Evolutionary conservation across 2,797 vertebrate species (phyloP).

Genomic region (Periophthalmus magnuspinnatus): DNA sequence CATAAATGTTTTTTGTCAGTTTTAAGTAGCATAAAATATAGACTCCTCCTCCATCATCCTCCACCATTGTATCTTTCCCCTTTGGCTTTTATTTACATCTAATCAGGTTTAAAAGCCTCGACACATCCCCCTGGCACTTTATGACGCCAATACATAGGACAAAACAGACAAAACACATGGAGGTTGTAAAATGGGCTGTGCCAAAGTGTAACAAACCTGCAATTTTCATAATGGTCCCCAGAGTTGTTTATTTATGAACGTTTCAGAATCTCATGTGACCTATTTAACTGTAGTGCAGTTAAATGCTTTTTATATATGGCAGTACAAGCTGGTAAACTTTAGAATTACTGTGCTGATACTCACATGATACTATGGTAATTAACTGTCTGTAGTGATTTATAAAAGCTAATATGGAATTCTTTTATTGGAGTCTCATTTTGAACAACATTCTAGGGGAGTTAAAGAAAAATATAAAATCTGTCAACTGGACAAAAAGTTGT

Average conservation of each 20-base stretch:
- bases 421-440: too few species aligned
- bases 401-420: too few species aligned
- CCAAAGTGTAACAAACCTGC: neutral
- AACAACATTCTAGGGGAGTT: too few species aligned
- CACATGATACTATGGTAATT: too few species aligned
- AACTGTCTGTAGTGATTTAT: too few species aligned
- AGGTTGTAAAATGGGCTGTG: slow-evolving; percentile 8
- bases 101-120: slow-evolving; percentile 39
- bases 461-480: too few species aligned
- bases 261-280: slow-evolving; percentile 31
- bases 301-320: neutral
- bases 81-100: slow-evolving; percentile 4
- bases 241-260: slow-evolving; percentile 22
- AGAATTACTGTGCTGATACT: too few species aligned
- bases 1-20: too few species aligned
- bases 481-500: too few species aligned
- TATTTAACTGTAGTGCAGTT: slow-evolving; percentile 19
- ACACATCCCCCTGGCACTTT: slow-evolving; percentile 13
- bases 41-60: neutral
- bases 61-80: slow-evolving; percentile 8
- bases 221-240: slow-evolving; percentile 4
- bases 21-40: neutral
- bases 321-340: neutral
- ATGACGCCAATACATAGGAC: slow-evolving; percentile 5
- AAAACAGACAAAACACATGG: slow-evolving; percentile 4